phyloP scores from a whole-genome alignment of 1,140 invertebrate genomes.

The Calliphora vicina region DNA sequence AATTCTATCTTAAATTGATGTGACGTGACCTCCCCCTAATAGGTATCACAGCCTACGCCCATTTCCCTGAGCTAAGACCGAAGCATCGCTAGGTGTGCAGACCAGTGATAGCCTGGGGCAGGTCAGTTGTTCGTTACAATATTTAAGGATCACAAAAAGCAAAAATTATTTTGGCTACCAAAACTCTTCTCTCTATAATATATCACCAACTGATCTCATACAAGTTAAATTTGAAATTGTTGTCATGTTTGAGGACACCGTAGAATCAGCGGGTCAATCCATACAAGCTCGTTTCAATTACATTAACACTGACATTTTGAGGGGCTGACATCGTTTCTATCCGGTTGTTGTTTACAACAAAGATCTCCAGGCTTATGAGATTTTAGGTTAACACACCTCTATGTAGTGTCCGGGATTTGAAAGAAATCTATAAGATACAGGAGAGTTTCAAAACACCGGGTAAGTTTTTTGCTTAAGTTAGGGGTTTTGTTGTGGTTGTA shows the following conservation, averaged over 20 bases:
- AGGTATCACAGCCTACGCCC: no score
- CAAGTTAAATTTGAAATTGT: conserved; percentile 95
- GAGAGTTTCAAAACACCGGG: conserved; percentile 71
- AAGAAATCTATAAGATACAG: conserved; percentile 75
- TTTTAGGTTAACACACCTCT: conserved; percentile 90
- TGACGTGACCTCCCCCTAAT: no score
- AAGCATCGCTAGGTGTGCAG: no score
- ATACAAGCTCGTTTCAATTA: conserved; percentile 91
- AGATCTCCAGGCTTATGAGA: conserved; percentile 89
- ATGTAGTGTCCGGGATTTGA: conserved; percentile 85
- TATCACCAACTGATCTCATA: conserved; percentile 85
- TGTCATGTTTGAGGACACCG: conserved; percentile 94
- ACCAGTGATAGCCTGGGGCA: no score
- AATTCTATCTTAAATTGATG: no score
- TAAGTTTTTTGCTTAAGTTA: conserved; percentile 45
- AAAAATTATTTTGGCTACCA: no score
- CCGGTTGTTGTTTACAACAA: conserved; percentile 90
- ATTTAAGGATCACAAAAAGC: no score
- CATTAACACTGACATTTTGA: conserved; percentile 90
- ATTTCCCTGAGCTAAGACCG: no score
- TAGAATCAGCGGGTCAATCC: conserved; percentile 89
- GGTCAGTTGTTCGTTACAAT: no score
- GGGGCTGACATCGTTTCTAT: conserved; percentile 93
- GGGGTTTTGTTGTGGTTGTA: background rate
- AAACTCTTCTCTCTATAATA: conserved; percentile 84